Conservation (phyloP, 2,113 vertebrate species). For the Pelusios castaneus region DNA sequence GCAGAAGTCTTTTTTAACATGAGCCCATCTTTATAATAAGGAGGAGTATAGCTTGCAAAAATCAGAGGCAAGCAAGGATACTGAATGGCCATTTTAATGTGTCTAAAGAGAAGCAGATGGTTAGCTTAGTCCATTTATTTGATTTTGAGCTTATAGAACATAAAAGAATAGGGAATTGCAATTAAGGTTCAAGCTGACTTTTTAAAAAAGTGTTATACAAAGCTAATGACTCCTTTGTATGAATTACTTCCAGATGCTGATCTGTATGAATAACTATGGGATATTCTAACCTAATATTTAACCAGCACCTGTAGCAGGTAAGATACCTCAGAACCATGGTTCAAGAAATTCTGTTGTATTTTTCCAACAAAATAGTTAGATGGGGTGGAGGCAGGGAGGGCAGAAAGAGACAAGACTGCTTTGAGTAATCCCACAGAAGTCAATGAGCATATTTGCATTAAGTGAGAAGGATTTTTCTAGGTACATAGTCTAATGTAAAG, state of each 20-base stretch:
- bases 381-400: rapidly evolving
- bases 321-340: conserved; percentile 13
- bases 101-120: conserved; percentile 45
- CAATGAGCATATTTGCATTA: not conserved
- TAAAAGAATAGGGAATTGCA: conserved; percentile 61
- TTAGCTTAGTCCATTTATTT: conserved; percentile 16
- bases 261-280: conserved; percentile 55
- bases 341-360: not conserved
- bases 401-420: not conserved
- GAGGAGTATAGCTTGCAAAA: not conserved
- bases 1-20: not conserved
- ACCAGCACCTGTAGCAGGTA: conserved; percentile 39
- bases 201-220: conserved; percentile 60
- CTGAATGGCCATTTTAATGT: not conserved
- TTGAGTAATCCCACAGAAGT: not conserved
- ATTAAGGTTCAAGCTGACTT: conserved; percentile 68
- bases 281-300: conserved; percentile 53
- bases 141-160: not conserved
- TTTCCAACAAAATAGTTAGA: not conserved
- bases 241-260: conserved; percentile 79
- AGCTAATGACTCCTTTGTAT: conserved; percentile 69
- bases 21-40: not conserved
- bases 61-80: not conserved
- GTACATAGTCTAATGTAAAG: not conserved
- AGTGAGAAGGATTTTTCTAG: not conserved